phyloP scores from a whole-genome alignment of 1,140 invertebrate genomes.

The Zaprionus lachaisei region DNA sequence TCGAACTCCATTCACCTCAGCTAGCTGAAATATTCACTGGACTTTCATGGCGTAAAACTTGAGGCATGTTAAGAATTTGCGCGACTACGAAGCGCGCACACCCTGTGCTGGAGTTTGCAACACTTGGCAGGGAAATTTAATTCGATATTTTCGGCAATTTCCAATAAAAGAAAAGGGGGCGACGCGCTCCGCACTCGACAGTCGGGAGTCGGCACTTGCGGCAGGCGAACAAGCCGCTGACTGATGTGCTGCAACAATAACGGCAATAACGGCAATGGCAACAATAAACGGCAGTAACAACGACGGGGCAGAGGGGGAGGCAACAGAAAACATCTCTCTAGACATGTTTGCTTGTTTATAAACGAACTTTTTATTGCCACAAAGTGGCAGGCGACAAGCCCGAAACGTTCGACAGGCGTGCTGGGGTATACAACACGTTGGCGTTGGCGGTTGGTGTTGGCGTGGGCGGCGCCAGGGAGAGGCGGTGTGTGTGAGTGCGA shows the following conservation, averaged over 20 bases:
- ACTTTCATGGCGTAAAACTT: neutral
- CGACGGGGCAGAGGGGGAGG: neutral
- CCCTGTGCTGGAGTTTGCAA: neutral
- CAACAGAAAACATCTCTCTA: slow-evolving; percentile 45
- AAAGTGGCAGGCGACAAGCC: slow-evolving; percentile 69
- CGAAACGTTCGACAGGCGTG: slow-evolving; percentile 37
- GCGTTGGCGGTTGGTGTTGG: neutral
- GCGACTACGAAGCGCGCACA: slow-evolving; percentile 14
- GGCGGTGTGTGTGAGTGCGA: neutral
- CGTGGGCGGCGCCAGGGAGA: neutral
- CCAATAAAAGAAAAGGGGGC: slow-evolving; percentile 2
- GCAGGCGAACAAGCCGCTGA: slow-evolving; percentile 64
- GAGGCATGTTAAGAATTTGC: slow-evolving; percentile 15
- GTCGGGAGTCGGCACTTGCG: neutral
- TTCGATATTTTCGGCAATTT: slow-evolving; percentile 2
- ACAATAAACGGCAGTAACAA: slow-evolving; percentile 25
- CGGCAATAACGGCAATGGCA: slow-evolving; percentile 32
- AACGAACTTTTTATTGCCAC: slow-evolving; percentile 76
- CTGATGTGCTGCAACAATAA: slow-evolving; percentile 61
- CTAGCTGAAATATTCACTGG: slow-evolving; percentile 1
- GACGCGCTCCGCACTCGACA: neutral
- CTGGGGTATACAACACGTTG: slow-evolving; percentile 13
- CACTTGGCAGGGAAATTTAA: slow-evolving; percentile 24
- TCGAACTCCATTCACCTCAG: neutral
- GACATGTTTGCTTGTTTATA: slow-evolving; percentile 72